Evolutionary conservation across 2,888 invertebrate genomes (phyloP), one percentile per base, ranked within the genome.

Genomic region (Drosophila stalkeri): DNA sequence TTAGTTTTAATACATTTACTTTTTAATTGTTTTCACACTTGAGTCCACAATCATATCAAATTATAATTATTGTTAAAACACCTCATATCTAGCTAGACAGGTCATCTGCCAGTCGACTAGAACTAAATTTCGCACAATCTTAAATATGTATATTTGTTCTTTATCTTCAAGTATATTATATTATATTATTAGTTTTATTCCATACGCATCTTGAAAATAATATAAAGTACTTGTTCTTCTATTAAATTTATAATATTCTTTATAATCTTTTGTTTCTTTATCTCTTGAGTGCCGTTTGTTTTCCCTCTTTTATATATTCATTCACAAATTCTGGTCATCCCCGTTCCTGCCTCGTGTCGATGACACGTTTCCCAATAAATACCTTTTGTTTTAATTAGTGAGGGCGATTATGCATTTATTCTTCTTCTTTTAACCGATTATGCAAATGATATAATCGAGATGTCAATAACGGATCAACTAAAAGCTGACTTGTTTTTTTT

Each of bases 381-480:
- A 51, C n/a, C 16, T 41, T 41, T 51, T 14, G 31, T 9, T 27
- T 55, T 20, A 39, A n/a, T 16, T 16, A 12, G 3, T 14, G n/a
- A 20, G 49, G 62, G 18, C 46, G 43, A 35, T 23, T 20, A 44
- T 47, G 27, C 33, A 35, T 43, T 11, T 6, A 1, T n/a, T 49
- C 1, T 31, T 31, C 20, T 39, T 31, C 43, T 52, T 23, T 9
- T 6, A 54, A 43, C n/a, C 37, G 35, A 39, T 8, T 56, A 65
- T 60, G 23, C 54, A 64, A 44, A 51, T 62, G 41, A 43, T 33
- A 52, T 59, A 54, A 59, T 18, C 61, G 37, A 64, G 64, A 37
- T 59, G 61, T 69, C 62, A 54, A 68, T 61, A 61, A 35, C 47
- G 46, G 55, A 43, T 69, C 44, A 76, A 77, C 37, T 37, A 31